Evolutionary conservation across 1,140 invertebrate genomes (phyloP).

Genomic region (Brachionus rubens): DNA sequence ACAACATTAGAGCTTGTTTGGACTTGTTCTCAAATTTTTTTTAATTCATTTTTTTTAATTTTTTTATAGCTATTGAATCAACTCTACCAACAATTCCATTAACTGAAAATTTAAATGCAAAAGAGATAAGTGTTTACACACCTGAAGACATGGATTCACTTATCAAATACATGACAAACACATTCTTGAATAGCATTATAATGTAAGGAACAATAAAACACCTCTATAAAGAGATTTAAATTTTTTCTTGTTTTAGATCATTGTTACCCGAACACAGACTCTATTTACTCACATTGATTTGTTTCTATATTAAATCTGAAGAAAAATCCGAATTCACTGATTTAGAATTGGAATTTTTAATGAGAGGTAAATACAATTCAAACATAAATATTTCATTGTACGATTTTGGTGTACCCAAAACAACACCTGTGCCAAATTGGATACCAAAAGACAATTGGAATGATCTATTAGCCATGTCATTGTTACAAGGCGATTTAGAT

Average conservation of each 20-base stretch:
- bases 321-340: neutral
- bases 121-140: neutral
- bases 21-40: neutral
- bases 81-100: neutral
- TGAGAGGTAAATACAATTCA: constrained; percentile 47
- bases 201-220: too few species aligned
- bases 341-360: constrained; percentile 47
- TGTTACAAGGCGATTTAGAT: constrained; percentile 58
- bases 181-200: constrained; percentile 16
- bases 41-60: neutral
- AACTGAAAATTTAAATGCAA: neutral
- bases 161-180: neutral
- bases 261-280: constrained; percentile 37
- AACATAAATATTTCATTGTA: constrained; percentile 57
- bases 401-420: constrained; percentile 55
- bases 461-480: constrained; percentile 58
- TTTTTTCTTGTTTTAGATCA: constrained; percentile 26
- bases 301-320: constrained; percentile 38
- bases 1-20: neutral
- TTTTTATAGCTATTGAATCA: neutral
- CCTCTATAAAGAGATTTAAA: too few species aligned
- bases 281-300: constrained; percentile 49
- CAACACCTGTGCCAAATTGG: constrained; percentile 53
- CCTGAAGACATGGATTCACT: neutral
- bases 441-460: constrained; percentile 58